Evolutionary conservation across 2,113 vertebrate genomes (phyloP).

Genomic region (Clinocottus analis): DNA sequence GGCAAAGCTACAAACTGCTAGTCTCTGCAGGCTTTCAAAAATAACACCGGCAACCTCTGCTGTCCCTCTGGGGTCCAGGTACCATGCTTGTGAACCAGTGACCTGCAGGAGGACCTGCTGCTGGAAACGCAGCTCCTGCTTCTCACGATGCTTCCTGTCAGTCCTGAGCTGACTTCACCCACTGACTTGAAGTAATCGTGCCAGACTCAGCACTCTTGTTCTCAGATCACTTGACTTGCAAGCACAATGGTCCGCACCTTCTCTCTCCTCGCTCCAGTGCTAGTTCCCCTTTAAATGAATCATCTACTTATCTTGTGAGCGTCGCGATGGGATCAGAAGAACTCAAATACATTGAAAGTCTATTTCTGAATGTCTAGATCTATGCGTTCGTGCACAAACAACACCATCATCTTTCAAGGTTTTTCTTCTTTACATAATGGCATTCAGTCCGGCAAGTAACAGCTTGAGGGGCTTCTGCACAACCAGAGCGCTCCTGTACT

Average conservation of each 20-base stretch:
- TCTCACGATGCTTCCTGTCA: constrained; percentile 57
- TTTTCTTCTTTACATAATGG: constrained; percentile 1
- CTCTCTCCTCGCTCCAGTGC: constrained; percentile 1
- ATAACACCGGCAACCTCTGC: background rate
- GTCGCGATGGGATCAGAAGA: constrained; percentile 41
- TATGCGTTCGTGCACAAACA: constrained; percentile 1
- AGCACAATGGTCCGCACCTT: constrained; percentile 13
- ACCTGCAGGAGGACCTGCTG: background rate
- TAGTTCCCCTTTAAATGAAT: constrained; percentile 24
- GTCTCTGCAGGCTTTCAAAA: background rate
- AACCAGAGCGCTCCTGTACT: constrained; percentile 13
- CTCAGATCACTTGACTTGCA: constrained; percentile 35
- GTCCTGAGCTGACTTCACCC: constrained; percentile 77
- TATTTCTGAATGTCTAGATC: constrained; percentile 38
- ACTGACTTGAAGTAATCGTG: constrained; percentile 67
- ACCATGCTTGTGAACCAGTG: background rate
- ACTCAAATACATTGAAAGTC: constrained; percentile 23
- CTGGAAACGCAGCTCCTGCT: constrained; percentile 37
- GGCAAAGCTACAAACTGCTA: too few species aligned
- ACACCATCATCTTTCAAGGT: constrained; percentile 10
- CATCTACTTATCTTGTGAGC: constrained; percentile 24
- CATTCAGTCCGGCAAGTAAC: constrained; percentile 19
- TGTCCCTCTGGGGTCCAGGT: too few species aligned
- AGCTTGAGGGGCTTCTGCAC: constrained; percentile 29
- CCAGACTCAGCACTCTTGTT: constrained; percentile 71